These are phyloP conservation scores for Carollia perspicillata DNA, from an alignment of 2,113 vertebrate genomes.

Conservation along the genomic window DNA sequence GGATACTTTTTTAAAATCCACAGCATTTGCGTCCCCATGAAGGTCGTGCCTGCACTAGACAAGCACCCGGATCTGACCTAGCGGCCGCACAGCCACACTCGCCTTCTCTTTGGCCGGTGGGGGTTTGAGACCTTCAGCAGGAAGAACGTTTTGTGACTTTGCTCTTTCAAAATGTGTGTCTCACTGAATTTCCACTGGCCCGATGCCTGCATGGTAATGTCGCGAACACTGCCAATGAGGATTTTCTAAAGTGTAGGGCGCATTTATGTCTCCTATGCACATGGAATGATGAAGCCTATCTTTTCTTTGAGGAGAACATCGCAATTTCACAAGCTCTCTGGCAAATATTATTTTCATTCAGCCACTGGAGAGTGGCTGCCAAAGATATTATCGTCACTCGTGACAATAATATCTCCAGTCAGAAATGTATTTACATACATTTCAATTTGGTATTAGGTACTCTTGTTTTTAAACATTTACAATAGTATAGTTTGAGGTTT, in stretches of 20 bases:
- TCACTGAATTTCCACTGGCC: not conserved
- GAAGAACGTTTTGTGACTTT: not conserved
- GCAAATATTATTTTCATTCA: not conserved
- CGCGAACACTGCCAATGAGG: not conserved
- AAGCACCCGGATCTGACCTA: not conserved
- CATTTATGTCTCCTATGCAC: not conserved
- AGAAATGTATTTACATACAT: not conserved
- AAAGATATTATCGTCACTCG: not conserved
- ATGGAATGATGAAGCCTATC: not conserved
- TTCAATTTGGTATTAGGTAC: not conserved
- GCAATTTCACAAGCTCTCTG: not conserved
- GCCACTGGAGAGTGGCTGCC: not conserved
- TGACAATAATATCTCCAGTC: not conserved
- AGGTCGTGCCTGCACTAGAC: not conserved
- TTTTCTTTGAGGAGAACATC: not conserved
- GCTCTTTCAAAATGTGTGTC: not conserved
- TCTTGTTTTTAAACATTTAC: not conserved
- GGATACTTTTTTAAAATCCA: not conserved
- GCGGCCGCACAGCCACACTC: not conserved
- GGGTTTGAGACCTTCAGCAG: not conserved
- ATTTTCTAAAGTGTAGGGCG: not conserved
- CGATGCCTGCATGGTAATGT: not conserved
- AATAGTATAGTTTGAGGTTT: not conserved
- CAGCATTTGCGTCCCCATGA: not conserved
- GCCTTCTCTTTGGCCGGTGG: not conserved